Percentiles rank a stretch among this genome's conserved stretches.
phyloP scores from a whole-genome alignment of 92 coral and sea anemone genomes.

The Phenganax subtilis region DNA sequence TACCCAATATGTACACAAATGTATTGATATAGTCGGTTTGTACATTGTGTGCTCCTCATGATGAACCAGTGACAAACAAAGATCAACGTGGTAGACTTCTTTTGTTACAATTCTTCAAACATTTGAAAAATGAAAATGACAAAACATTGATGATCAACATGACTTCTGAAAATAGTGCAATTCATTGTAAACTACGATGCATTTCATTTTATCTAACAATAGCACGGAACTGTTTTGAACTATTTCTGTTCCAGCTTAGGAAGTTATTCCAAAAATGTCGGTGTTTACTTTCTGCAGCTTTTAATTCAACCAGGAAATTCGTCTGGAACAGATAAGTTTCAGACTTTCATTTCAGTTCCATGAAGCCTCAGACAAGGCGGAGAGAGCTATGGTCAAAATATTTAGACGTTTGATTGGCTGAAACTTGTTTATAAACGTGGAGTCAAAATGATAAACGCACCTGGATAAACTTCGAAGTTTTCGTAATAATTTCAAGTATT shows the following conservation, averaged over 20 bases:
- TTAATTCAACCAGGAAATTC: neutral
- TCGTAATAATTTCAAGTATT: neutral
- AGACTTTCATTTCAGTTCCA: no score
- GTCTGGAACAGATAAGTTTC: neutral
- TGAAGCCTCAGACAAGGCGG: no score
- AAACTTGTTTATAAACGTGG: neutral
- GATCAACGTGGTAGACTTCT: no score
- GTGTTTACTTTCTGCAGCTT: neutral
- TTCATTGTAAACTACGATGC: neutral
- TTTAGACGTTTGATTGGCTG: neutral
- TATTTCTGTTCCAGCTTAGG: neutral
- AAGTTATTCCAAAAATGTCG: conserved; percentile 3
- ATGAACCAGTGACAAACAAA: no score
- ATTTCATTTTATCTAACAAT: neutral
- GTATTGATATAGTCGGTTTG: no score
- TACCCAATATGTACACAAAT: no score
- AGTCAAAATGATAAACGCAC: neutral
- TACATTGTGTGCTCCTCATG: no score
- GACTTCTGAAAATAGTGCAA: neutral
- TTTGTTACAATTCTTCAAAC: no score
- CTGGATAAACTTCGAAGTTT: neutral
- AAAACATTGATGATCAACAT: no score
- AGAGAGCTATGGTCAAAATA: no score
- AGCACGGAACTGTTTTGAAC: neutral
- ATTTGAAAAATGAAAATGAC: no score